Evolutionary conservation across 1,140 invertebrate species (phyloP).

Genomic region (Drosophila repletoides): DNA sequence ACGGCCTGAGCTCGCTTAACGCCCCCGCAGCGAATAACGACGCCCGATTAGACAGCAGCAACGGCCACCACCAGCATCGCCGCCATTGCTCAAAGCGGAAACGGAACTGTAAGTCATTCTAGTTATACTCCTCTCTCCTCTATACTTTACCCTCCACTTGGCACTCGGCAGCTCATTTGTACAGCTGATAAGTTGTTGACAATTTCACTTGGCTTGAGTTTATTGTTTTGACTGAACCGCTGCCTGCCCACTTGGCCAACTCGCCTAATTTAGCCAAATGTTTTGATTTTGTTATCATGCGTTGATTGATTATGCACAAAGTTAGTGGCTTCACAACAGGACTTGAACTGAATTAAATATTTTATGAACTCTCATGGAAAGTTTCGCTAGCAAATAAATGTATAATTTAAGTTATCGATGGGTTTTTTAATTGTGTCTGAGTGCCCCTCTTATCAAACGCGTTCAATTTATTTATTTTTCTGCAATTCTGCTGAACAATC

Average conservation of each 20-base stretch:
- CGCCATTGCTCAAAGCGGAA: slow-evolving; percentile 33
- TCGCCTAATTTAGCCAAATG: slow-evolving; percentile 37
- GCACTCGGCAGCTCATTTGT: slow-evolving; percentile 30
- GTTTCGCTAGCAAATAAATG: background rate
- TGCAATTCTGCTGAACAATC: no score
- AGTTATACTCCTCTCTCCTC: slow-evolving; percentile 9
- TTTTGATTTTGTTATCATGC: slow-evolving; percentile 27
- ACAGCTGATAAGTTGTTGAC: slow-evolving; percentile 46
- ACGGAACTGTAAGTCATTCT: slow-evolving; percentile 43
- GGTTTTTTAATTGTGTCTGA: no score
- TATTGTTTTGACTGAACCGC: slow-evolving; percentile 23
- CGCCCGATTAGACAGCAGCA: slow-evolving; percentile 51
- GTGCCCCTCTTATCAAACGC: no score
- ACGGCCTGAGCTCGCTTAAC: slow-evolving; percentile 35
- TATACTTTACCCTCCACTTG: background rate
- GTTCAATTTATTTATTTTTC: no score
- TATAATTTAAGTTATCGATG: background rate
- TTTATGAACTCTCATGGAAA: slow-evolving; percentile 6
- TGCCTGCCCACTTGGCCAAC: slow-evolving; percentile 14
- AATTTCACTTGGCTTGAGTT: slow-evolving; percentile 42
- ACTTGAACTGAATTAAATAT: slow-evolving; percentile 8
- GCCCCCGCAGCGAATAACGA: slow-evolving; percentile 58
- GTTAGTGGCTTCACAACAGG: background rate
- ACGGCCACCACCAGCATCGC: slow-evolving; percentile 15
- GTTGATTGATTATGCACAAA: slow-evolving; percentile 34